These are phyloP conservation scores for Tachysurus fulvidraco DNA, from an alignment of 2,113 vertebrate species.

Conservation along the genomic window DNA sequence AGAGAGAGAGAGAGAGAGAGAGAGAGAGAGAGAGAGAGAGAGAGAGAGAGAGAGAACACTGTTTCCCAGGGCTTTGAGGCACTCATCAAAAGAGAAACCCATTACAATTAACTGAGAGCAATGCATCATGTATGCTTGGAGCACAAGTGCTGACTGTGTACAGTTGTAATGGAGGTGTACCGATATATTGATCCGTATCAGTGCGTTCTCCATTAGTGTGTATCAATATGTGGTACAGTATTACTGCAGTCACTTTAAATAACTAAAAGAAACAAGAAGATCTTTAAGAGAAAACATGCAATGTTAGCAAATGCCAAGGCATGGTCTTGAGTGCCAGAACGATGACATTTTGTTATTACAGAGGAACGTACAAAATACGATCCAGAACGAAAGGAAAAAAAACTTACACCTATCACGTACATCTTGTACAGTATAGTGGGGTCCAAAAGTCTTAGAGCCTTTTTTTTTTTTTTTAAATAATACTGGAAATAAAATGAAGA, in stretches of 20 bases:
- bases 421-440: background rate
- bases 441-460: background rate
- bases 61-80: slow-evolving; percentile 34
- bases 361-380: background rate
- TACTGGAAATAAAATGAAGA: background rate
- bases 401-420: background rate
- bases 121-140: slow-evolving; percentile 42
- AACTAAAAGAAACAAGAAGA: background rate
- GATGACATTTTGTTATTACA: background rate
- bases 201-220: background rate
- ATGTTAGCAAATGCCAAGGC: background rate
- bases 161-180: background rate
- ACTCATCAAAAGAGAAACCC: slow-evolving; percentile 27
- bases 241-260: slow-evolving; percentile 7
- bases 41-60: background rate
- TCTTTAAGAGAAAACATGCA: background rate
- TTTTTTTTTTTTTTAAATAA: background rate
- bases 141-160: slow-evolving; percentile 39
- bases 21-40: background rate
- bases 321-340: background rate
- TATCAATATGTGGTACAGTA: background rate
- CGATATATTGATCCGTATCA: background rate
- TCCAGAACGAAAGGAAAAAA: background rate
- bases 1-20: too few relatives aligned
- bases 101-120: slow-evolving; percentile 50